These are phyloP conservation scores for Pocillopora damicornis DNA, from an alignment of 64 coral and sea anemone genomes.

Conservation along the genomic window DNA sequence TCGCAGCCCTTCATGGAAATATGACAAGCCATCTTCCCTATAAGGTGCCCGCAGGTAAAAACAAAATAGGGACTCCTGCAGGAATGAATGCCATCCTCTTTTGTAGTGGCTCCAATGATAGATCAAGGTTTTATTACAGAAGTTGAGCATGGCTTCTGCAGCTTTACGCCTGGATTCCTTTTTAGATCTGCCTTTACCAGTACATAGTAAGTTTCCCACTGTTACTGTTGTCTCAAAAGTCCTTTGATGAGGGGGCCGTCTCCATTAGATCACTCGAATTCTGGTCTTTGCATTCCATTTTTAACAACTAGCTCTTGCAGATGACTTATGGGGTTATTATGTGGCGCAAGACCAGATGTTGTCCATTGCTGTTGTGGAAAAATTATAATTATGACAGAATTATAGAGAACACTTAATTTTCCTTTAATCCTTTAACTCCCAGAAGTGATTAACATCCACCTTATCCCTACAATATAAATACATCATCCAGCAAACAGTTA, in stretches of 20 bases:
- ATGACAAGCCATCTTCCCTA: not conserved
- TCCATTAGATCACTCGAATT: slow-evolving; percentile 44
- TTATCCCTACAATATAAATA: too few species aligned
- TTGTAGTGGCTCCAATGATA: slow-evolving; percentile 53
- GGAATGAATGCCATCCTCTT: slow-evolving; percentile 66
- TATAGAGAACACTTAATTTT: not conserved
- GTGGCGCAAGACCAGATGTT: slow-evolving; percentile 47
- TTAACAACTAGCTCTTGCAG: slow-evolving; percentile 72
- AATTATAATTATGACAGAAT: not conserved
- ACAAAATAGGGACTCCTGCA: slow-evolving; percentile 24
- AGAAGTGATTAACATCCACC: too few species aligned
- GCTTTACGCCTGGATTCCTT: slow-evolving; percentile 81
- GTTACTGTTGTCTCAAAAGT: slow-evolving; percentile 68
- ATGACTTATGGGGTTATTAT: slow-evolving; percentile 62
- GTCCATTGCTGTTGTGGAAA: slow-evolving; percentile 29
- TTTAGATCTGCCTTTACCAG: slow-evolving; percentile 55
- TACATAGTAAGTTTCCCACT: slow-evolving; percentile 57
- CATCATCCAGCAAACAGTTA: too few species aligned
- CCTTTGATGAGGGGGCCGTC: slow-evolving; percentile 60
- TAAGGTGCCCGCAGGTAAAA: slow-evolving; percentile 39
- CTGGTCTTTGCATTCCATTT: slow-evolving; percentile 53
- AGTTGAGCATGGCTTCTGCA: slow-evolving; percentile 70
- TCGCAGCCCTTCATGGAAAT: too few species aligned
- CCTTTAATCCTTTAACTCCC: too few species aligned
- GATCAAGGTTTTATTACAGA: slow-evolving; percentile 41